These are phyloP conservation scores for Aurelia sp. DNA, from an alignment of 30 jellyfish, hydroid and myxozoan genomes.

Conservation along the genomic window DNA sequence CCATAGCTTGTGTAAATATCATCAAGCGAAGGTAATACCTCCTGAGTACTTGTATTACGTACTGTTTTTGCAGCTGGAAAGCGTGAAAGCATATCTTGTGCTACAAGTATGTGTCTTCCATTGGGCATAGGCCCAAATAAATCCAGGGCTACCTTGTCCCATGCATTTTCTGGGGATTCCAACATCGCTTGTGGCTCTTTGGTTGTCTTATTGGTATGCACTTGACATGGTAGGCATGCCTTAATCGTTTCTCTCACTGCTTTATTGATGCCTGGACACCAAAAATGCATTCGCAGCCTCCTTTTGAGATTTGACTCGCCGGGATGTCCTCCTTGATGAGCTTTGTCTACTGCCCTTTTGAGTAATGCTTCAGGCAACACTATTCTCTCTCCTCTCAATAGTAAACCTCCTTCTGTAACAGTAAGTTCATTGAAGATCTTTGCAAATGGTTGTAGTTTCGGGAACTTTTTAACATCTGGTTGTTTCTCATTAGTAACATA, in stretches of 20 bases:
- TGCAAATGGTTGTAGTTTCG: slow-evolving; percentile 28
- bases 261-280: slow-evolving; percentile 62
- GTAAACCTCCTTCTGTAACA: slow-evolving; percentile 58
- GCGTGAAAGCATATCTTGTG: slow-evolving; percentile 39
- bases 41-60: slow-evolving; percentile 38
- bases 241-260: slow-evolving; percentile 6
- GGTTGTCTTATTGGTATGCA: slow-evolving; percentile 46
- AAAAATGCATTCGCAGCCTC: slow-evolving; percentile 53
- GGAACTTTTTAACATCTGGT: slow-evolving; percentile 19
- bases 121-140: slow-evolving; percentile 75
- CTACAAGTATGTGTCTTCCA: slow-evolving; percentile 58
- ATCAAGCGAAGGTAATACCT: slow-evolving; percentile 44
- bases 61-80: slow-evolving; percentile 69
- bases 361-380: slow-evolving; percentile 53
- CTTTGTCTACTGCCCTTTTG: slow-evolving; percentile 48
- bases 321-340: slow-evolving; percentile 76
- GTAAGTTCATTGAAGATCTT: slow-evolving; percentile 48
- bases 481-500: neutral
- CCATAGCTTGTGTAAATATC: slow-evolving; percentile 51
- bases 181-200: slow-evolving; percentile 57
- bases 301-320: slow-evolving; percentile 47
- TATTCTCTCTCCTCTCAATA: slow-evolving; percentile 28
- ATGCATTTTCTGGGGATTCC: slow-evolving; percentile 35
- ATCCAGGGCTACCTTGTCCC: slow-evolving; percentile 68
- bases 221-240: slow-evolving; percentile 60